Conservation (phyloP, 1,140 invertebrate species). For the Melanaphis sacchari region DNA sequence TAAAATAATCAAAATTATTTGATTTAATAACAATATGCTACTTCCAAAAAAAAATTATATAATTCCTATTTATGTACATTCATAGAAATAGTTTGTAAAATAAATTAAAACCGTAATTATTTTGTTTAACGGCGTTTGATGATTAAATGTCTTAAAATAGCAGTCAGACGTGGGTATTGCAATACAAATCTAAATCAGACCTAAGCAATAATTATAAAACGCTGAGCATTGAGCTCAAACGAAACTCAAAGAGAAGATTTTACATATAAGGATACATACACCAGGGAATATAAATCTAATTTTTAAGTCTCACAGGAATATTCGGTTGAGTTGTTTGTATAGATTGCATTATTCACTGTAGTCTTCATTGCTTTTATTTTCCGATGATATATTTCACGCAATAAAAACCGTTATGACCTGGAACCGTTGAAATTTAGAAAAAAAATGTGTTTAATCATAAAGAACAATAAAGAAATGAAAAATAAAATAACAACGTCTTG, state of each 20-base stretch:
- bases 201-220: background rate
- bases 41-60: background rate
- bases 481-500: background rate
- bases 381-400: constrained; percentile 6
- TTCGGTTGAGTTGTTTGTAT: background rate
- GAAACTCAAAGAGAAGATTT: background rate
- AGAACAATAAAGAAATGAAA: constrained; percentile 19
- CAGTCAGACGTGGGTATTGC: background rate
- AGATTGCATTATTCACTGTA: constrained; percentile 4
- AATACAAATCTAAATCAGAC: background rate
- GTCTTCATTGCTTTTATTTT: background rate
- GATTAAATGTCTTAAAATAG: background rate
- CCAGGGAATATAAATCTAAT: background rate
- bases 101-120: background rate
- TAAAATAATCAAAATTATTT: background rate
- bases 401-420: constrained; percentile 18
- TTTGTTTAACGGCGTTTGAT: background rate
- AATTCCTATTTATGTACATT: background rate
- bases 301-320: constrained; percentile 23
- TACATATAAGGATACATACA: background rate
- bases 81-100: background rate
- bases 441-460: constrained; percentile 11
- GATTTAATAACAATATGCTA: background rate
- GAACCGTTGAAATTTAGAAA: background rate
- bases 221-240: background rate